Percentiles rank a stretch among this genome's conserved stretches.
These are phyloP conservation scores for Microtus richardsoni DNA, from an alignment of 2,113 vertebrate genomes.

Conservation along the genomic window DNA sequence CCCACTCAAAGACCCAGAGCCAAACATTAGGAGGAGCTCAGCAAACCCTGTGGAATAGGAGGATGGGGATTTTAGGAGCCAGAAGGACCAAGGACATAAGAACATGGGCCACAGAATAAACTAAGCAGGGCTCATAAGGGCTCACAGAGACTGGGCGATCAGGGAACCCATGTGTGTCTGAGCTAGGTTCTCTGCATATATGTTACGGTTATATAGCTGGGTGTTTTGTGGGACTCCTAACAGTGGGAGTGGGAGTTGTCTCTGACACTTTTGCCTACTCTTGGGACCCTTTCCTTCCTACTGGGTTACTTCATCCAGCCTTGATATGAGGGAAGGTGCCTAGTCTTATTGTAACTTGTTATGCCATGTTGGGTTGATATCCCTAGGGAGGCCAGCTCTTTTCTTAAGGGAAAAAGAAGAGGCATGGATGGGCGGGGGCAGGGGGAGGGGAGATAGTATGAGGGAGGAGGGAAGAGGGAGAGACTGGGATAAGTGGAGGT, in stretches of 20 bases:
- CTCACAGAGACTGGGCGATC: not conserved
- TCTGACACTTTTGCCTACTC: not conserved
- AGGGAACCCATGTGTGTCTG: not conserved
- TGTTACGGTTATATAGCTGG: not conserved
- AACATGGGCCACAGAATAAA: not conserved
- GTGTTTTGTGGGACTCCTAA: not conserved
- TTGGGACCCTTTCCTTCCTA: not conserved
- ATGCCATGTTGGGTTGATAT: not conserved
- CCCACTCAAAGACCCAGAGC: not conserved
- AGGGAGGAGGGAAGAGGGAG: not conserved
- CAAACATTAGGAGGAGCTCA: not conserved
- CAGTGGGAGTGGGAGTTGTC: not conserved
- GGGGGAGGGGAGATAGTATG: no score
- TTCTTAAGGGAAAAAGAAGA: not conserved
- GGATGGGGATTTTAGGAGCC: not conserved
- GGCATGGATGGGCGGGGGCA: not conserved
- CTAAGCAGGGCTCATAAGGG: not conserved
- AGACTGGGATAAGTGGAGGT: not conserved
- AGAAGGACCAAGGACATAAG: not conserved
- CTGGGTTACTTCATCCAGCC: not conserved
- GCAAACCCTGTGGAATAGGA: not conserved
- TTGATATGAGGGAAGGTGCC: not conserved
- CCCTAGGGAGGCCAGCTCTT: not conserved
- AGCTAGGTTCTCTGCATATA: not conserved
- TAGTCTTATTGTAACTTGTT: not conserved